A percentile compares a stretch with the other conserved stretches of the same genome.
phyloP scores from a whole-genome alignment of 1,140 invertebrate species.

The Zaprionus lachaisei region DNA sequence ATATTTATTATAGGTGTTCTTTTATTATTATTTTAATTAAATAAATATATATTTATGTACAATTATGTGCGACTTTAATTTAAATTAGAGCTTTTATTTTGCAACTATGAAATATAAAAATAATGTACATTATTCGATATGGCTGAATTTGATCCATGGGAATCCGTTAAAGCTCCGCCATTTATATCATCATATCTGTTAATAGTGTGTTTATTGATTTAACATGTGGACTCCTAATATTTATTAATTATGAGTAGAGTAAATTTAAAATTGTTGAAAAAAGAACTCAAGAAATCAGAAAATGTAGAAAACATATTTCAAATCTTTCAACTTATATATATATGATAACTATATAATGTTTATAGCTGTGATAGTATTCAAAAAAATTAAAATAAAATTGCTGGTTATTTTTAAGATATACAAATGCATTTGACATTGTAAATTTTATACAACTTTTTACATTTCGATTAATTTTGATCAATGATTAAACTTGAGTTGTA shows the following conservation, averaged over 20 bases:
- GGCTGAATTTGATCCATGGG: conserved; percentile 38
- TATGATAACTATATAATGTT: conserved; percentile 4
- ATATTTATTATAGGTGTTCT: conserved; percentile 29
- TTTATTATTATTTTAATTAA: conserved; percentile 22
- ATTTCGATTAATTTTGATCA: conserved; percentile 14
- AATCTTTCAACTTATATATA: neutral
- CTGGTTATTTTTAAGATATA: conserved; percentile 13
- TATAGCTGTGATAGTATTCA: neutral
- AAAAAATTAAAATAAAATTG: neutral
- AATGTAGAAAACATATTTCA: neutral
- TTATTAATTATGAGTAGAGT: conserved; percentile 5
- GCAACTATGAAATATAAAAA: conserved; percentile 37
- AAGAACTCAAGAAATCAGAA: neutral
- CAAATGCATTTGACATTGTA: conserved; percentile 17
- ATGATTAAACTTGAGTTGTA: neutral
- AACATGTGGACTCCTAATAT: conserved; percentile 12
- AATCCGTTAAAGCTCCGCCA: conserved; percentile 44
- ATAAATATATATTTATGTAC: conserved; percentile 47
- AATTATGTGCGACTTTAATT: conserved; percentile 30
- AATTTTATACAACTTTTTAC: conserved; percentile 32
- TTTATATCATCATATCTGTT: conserved; percentile 24
- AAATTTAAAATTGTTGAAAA: conserved; percentile 7
- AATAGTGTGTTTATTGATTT: conserved; percentile 22
- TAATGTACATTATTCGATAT: conserved; percentile 53
- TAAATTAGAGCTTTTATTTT: conserved; percentile 27